Base-by-base conservation (phyloP, 35 echinoderm and acorn worm species). In the Lytechinus variegatus region DNA sequence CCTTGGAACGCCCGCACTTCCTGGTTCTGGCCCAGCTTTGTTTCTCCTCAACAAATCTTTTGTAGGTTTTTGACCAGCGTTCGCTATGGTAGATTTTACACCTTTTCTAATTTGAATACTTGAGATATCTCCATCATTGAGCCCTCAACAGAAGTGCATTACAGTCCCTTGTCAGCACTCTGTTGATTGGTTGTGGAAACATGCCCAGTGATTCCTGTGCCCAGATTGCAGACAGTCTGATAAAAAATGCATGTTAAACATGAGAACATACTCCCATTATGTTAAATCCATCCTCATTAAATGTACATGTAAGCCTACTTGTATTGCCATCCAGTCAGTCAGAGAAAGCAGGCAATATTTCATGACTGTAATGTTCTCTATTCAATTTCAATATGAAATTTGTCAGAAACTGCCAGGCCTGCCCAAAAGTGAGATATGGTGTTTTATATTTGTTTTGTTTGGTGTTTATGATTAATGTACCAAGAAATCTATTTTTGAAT, bases 211-310 rank as follows among this genome's bases (percentile, higher is more conserved):
- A 24, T 79, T 79, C 66, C 66, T 79, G 66, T 79, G 19, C 66
- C 66, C 66, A 79, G 66, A 79, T 79, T 79, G 66, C 14, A 79
- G 66, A 79, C 66, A 79, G 66, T 79, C 66, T 79, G 21, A 79
- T 79, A 79, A 79, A 79, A 79, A 7, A 79, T 79, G 66, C 66
- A 6, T 4, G 16, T 79, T 79, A 79, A 44, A 24, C 66, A 24
- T 79, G 66, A 79, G 66, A 79, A 79, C 66, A 79, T 79, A 79
- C 66, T 24, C 66, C 16, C 19, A 24, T 79, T 24, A 79, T 24
- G 21, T 24, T 24, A 24, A 79, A 79, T 79, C n/a, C 66, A 79
- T 79, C 66, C n/a, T 24, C 12, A 79, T 79, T 24, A 24, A 24
- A 16, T 79, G 66, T 16, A 24, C 66, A 24, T 44, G 33, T 44